Base-by-base conservation (phyloP, 1,140 invertebrate genomes). In the Danaus plexippus region DNA sequence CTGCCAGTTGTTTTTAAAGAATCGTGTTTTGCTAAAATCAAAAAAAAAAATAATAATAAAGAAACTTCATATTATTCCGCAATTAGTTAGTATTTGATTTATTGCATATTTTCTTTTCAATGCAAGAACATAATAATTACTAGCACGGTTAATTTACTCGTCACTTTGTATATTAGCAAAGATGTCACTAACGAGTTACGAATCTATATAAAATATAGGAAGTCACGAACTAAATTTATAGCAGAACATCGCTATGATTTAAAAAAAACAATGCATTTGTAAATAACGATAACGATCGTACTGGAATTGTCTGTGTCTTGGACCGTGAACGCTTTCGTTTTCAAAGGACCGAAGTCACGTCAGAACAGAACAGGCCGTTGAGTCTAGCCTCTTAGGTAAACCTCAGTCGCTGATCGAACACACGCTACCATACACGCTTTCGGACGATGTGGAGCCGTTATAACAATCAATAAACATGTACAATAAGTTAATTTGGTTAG, bases 291-390 rank as follows among this genome's bases (percentile, higher is more conserved):
- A 71, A 74, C 77, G 66, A 75, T 76, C 69, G 61, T 61, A 64
- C 64, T 75, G 76, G 83, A 85, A 75, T 77, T 73, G 67, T 74
- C 56, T 68, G 67, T 68, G 73, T 68, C 61, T 57, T 61, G 54
- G 74, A 76, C 75, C 80, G 75, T 86, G 70, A 83, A 77, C 73
- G 73, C 83, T 86, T 86, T 86, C 80, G 71, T 77, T 86, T 84
- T 86, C 80, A 71, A 68, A 74, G 80, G 77, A 74, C 71, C 52
- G 66, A 59, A 75, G 68, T 63, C 66, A 69, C 63, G 73, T 61
- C 53, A 63, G 63, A 54, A 47, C 54, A 50, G 57, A 50, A 18
- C 46, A 41, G 53, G 46, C 49, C 54, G 47, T 57, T 54, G 47
- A 47, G 55, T 49, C 46, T 63, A 32, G 22, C 59, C 68, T 61